A percentile compares a stretch with the other conserved stretches of the same genome.
Conservation (phyloP, 2,888 invertebrate genomes). For the Hololepta plana region DNA sequence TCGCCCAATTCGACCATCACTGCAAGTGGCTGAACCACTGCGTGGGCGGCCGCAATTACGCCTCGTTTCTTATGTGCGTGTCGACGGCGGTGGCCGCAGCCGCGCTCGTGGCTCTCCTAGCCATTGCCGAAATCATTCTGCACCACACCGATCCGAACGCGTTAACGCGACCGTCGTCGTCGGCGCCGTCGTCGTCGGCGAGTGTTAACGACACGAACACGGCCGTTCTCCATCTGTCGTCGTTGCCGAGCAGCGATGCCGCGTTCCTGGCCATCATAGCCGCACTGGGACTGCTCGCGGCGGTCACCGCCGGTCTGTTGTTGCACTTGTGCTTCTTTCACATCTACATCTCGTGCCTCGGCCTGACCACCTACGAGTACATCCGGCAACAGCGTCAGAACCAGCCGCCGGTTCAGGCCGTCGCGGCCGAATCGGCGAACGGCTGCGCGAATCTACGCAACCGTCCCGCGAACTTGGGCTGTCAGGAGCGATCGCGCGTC, state of each 20-base stretch:
- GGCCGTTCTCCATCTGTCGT: conserved; percentile 15
- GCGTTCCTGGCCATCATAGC: conserved; percentile 40
- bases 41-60: conserved; percentile 81
- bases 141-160: conserved; percentile 39
- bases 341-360: conserved; percentile 66
- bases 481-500: conserved; percentile 21
- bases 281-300: conserved; percentile 49
- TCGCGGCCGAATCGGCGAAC: no score
- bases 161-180: conserved; percentile 20
- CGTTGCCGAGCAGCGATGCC: conserved; percentile 33
- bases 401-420: no score
- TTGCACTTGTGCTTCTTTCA: conserved; percentile 78
- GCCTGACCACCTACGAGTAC: conserved; percentile 82
- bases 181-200: conserved; percentile 6
- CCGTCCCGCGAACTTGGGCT: conserved; percentile 25
- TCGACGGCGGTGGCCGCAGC: conserved; percentile 59
- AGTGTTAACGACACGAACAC: conserved; percentile 12
- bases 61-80: conserved; percentile 63
- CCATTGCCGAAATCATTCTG: conserved; percentile 48
- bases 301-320: conserved; percentile 56
- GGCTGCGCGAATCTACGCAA: conserved; percentile 10
- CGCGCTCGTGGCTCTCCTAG: conserved; percentile 47
- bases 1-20: conserved; percentile 88
- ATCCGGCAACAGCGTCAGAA: conserved; percentile 38
- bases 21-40: conserved; percentile 99